Conservation (phyloP, 2,797 vertebrate species). For the Danio choprae region DNA sequence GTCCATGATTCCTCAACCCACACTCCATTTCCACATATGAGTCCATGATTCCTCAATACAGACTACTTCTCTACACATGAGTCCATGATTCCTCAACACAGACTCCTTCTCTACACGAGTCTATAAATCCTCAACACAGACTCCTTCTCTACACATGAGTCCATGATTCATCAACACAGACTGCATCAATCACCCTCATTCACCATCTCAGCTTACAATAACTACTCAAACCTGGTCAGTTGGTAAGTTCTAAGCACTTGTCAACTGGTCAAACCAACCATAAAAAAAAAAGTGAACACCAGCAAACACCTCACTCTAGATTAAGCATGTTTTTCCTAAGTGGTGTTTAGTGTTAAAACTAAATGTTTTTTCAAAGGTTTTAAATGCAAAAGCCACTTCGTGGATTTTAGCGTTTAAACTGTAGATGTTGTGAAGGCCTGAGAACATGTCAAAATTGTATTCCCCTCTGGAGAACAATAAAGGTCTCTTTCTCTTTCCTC, state of each 20-base stretch:
- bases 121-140: too few species aligned
- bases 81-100: too few species aligned
- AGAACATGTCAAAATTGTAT: constrained; percentile 22
- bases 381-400: neutral
- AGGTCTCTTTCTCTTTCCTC: constrained; percentile 39
- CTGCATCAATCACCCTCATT: neutral
- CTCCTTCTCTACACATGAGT: too few species aligned
- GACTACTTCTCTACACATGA: too few species aligned
- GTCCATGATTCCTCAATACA: too few species aligned
- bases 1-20: too few species aligned
- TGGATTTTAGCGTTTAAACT: neutral
- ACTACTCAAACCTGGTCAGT: neutral
- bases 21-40: too few species aligned
- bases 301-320: neutral
- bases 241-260: neutral
- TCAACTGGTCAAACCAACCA: neutral
- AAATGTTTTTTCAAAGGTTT: neutral
- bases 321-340: neutral
- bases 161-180: too few species aligned
- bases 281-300: neutral
- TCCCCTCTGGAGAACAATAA: constrained; percentile 37
- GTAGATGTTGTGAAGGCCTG: constrained; percentile 28
- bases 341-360: neutral
- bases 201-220: neutral
- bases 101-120: too few species aligned